phyloP scores from a whole-genome alignment of 2,888 invertebrate genomes.

The Drosophila helvetica region DNA sequence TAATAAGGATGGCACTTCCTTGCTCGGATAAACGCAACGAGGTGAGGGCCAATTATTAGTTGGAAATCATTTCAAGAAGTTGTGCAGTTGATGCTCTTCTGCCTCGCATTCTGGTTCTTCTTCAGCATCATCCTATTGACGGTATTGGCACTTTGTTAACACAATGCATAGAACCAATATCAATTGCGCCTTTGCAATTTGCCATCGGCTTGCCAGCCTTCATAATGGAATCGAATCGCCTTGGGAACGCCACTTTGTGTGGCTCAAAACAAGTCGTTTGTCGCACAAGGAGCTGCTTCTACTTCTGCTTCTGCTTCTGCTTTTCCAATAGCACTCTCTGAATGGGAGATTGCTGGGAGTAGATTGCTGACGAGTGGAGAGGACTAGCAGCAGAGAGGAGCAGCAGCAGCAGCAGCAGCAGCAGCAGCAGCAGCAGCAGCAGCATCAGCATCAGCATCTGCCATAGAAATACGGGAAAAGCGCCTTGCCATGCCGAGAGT shows the following conservation, averaged over 20 bases:
- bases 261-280: constrained; percentile 71
- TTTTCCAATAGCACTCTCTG: not conserved
- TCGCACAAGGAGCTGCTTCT: constrained; percentile 5
- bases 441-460: not conserved
- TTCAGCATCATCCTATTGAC: constrained; percentile 18
- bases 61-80: constrained; percentile 20
- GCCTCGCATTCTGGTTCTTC: not conserved
- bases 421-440: not conserved
- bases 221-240: constrained; percentile 76
- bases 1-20: too few species aligned
- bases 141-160: constrained; percentile 43
- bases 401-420: not conserved
- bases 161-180: constrained; percentile 59
- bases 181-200: constrained; percentile 74
- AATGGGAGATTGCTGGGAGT: constrained; percentile 19
- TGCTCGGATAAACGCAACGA: not conserved
- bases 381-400: not conserved
- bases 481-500: constrained; percentile 5
- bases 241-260: constrained; percentile 74
- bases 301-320: too few species aligned
- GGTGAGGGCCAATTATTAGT: not conserved
- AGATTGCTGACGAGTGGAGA: constrained; percentile 30
- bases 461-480: constrained; percentile 56
- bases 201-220: constrained; percentile 62
- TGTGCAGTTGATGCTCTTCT: constrained; percentile 8